phyloP scores from a whole-genome alignment of 2,113 vertebrate genomes.

The Tenrec ecaudatus region DNA sequence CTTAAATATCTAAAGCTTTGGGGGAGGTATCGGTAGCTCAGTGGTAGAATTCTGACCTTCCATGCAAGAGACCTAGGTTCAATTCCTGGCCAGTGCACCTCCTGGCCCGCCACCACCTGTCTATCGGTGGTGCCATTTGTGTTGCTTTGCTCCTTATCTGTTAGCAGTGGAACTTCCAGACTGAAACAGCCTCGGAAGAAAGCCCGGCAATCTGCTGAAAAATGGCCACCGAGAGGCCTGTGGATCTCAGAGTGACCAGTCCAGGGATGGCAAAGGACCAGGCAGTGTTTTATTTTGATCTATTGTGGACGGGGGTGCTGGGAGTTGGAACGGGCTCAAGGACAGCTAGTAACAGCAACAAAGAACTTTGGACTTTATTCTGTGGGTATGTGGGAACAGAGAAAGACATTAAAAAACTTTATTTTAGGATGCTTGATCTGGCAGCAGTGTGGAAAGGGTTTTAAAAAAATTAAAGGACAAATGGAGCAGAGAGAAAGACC shows the following conservation, averaged over 20 bases:
- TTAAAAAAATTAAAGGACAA: not conserved
- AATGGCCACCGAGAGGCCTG: not conserved
- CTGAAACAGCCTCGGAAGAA: not conserved
- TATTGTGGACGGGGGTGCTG: not conserved
- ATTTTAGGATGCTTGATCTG: conserved; percentile 29
- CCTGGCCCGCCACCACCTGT: not conserved
- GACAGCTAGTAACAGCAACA: not conserved
- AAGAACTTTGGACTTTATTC: conserved; percentile 21
- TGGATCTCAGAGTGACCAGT: not conserved
- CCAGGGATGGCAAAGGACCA: not conserved
- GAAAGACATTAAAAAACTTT: not conserved
- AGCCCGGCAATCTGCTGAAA: not conserved
- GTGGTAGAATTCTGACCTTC: not conserved
- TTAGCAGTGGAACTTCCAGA: not conserved
- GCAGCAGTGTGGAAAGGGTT: not conserved
- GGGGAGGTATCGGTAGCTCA: not conserved
- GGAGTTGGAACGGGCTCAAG: not conserved
- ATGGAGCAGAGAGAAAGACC: not conserved
- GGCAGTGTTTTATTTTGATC: not conserved
- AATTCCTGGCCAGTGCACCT: not conserved
- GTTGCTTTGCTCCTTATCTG: not conserved
- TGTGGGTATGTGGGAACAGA: conserved; percentile 13
- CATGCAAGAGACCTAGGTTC: not conserved
- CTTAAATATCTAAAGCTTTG: not conserved
- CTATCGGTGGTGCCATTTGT: not conserved